A percentile compares a stretch with the other conserved stretches of the same genome.
Evolutionary conservation across 2,797 vertebrate genomes (phyloP).

Genomic region (Cossypha caffra): DNA sequence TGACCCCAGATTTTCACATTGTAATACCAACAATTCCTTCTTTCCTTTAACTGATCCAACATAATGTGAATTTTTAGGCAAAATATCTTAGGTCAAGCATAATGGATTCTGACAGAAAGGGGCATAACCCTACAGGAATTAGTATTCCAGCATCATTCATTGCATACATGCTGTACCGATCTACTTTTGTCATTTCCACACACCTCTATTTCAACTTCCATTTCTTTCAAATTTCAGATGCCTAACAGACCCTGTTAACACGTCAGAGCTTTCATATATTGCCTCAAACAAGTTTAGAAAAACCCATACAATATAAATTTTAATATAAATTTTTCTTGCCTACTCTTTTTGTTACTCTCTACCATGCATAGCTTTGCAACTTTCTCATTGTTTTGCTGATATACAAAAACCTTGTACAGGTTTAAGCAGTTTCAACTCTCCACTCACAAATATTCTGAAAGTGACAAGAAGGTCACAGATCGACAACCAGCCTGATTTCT

Average conservation of each 20-base stretch:
- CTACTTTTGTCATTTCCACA: not conserved
- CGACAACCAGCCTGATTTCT: not conserved
- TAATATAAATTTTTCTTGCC: not conserved
- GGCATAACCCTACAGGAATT: not conserved
- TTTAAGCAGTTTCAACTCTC: not conserved
- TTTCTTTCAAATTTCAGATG: not conserved
- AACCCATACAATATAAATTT: not conserved
- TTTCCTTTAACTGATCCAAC: not conserved
- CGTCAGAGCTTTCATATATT: not conserved
- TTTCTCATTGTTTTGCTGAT: not conserved
- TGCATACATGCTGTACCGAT: not conserved
- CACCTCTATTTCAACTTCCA: not conserved
- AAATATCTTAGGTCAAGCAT: not conserved
- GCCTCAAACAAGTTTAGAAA: not conserved
- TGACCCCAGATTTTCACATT: not conserved
- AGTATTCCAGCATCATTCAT: not conserved
- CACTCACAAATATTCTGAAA: not conserved
- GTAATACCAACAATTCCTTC: not conserved
- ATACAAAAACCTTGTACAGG: not conserved
- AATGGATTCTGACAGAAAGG: not conserved
- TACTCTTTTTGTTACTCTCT: not conserved
- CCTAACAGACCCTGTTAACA: not conserved
- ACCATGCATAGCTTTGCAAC: not conserved
- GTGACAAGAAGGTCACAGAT: not conserved
- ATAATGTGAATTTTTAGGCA: not conserved